Percentiles rank a stretch among this genome's conserved stretches.
These are phyloP conservation scores for Cercopithecus mona DNA, from an alignment of 2,113 vertebrate species.

Conservation along the genomic window DNA sequence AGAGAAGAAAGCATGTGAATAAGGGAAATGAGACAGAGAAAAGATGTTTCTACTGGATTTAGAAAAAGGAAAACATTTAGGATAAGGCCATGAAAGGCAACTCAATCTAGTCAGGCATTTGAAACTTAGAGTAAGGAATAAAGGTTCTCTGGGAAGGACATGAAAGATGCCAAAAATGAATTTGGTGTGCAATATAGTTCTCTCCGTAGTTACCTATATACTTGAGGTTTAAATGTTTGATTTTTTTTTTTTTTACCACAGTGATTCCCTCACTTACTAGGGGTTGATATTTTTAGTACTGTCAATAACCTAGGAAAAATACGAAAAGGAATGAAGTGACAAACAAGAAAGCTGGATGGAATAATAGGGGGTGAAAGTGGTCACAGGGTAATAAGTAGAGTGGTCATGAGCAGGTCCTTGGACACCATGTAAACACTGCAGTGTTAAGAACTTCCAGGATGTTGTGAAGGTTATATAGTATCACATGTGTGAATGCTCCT, in stretches of 20 bases:
- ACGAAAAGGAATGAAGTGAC: background rate
- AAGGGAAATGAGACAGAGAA: background rate
- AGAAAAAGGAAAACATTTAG: background rate
- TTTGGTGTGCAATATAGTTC: background rate
- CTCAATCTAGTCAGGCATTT: background rate
- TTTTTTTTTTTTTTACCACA: background rate
- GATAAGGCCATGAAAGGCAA: background rate
- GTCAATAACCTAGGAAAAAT: background rate
- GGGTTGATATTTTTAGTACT: background rate
- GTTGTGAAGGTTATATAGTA: background rate
- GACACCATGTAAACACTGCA: no score
- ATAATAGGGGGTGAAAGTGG: background rate
- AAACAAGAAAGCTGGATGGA: background rate
- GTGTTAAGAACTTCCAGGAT: background rate
- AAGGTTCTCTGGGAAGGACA: background rate
- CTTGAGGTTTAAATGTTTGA: constrained; percentile 14
- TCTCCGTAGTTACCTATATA: background rate
- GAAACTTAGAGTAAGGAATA: background rate
- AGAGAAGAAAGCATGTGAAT: background rate
- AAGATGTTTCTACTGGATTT: background rate
- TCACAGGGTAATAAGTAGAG: no score
- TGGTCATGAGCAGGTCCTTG: background rate
- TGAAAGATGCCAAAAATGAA: background rate
- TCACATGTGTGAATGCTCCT: background rate
- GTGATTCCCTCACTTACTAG: background rate